Percentiles rank a stretch among this genome's conserved stretches.
Conservation (phyloP, 1,140 invertebrate genomes). For the Melitaea cinxia region DNA sequence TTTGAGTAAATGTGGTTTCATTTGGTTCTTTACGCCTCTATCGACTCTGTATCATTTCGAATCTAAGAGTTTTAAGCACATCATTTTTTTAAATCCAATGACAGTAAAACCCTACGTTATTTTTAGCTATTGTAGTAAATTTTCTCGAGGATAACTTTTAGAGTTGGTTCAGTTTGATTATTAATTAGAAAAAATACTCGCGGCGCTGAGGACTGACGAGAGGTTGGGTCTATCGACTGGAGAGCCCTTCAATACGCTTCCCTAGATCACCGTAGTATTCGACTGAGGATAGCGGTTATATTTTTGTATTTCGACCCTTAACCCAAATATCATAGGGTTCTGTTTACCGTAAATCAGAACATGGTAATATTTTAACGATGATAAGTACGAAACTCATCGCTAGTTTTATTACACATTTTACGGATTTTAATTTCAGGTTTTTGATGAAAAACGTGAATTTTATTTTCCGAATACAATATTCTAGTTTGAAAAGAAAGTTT, state of each 20-base stretch:
- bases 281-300: slow-evolving; percentile 1
- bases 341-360: not conserved
- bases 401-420: not conserved
- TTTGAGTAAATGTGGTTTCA: no score
- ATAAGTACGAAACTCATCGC: not conserved
- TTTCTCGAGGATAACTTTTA: not conserved
- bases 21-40: no score
- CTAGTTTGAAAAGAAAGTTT: no score
- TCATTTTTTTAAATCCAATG: not conserved
- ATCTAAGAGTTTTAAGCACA: no score
- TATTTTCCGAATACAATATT: not conserved
- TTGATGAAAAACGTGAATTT: not conserved
- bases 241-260: slow-evolving; percentile 17
- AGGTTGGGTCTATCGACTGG: slow-evolving; percentile 18
- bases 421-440: not conserved
- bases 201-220: slow-evolving; percentile 12
- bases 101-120: not conserved
- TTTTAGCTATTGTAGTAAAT: not conserved
- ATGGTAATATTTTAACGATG: not conserved
- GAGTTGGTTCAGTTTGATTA: slow-evolving; percentile 14
- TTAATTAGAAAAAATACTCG: slow-evolving; percentile 22
- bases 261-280: slow-evolving; percentile 1
- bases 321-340: not conserved
- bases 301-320: not conserved
- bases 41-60: no score